Base-by-base conservation (phyloP, 1,140 invertebrate genomes). In the Zaprionus ghesquierei region DNA sequence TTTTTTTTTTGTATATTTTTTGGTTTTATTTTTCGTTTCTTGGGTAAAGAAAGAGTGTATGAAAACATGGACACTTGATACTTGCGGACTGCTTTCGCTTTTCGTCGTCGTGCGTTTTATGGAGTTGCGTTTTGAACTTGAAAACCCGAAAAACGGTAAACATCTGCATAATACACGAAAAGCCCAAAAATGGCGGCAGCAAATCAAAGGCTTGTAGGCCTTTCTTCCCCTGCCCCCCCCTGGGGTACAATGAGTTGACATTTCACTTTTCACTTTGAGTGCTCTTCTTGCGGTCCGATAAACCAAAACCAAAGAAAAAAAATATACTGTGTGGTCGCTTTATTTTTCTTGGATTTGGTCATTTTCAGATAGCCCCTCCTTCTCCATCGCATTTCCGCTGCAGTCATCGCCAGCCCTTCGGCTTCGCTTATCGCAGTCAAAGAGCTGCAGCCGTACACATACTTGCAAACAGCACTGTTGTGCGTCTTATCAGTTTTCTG, bases 91-190 rank as follows among this genome's bases (percentile, higher is more conserved):
- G 55, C 35, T 60, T 71, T 64, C 53, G 61, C 18, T 38, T 35
- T 33, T 13, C 20, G 12, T 58, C 33, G n/a, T 64, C 27, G 46
- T 70, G 77, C 54, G 41, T 68, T 78, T 81, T 55, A 31, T 85
- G 66, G 69, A 81, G 77, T n/a, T 86, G 68, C 77, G 81, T 61
- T 75, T 77, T 87, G 82, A 86, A 89, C 84, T 86, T 86, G 82
- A 86, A 86, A 87, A 63, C 75, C 46, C 18, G 9, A 46, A 46
- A 22, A 46, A 22, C 61, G 64, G 46, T 58, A 62, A 60, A 54
- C 79, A 87, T 79, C 75, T 86, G 76, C 82, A 81, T 86, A 70
- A 85, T 86, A 64, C 71, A 68, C 53, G 35, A 23, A 23, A n/a
- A 46, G 27, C 41, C 4, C 29, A 5, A 35, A 9, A 58, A 60